These are phyloP conservation scores for Drosophila willistoni DNA, from an alignment of 1,140 invertebrate species.

Conservation along the genomic window DNA sequence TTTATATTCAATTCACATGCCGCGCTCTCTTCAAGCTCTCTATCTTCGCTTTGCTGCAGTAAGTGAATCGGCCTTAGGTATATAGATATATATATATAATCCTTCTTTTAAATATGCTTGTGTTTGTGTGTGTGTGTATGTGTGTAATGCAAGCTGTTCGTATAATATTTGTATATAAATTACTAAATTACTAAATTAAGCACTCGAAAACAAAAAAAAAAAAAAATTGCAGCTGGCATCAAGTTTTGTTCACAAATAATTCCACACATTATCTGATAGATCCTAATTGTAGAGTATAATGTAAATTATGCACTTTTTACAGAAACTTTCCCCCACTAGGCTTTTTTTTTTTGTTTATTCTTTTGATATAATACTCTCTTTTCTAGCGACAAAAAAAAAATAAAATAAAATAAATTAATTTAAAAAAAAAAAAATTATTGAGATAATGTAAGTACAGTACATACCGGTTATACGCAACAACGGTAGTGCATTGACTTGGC, in stretches of 20 bases:
- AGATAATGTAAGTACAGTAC: conserved; percentile 6
- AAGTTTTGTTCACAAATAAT: conserved; percentile 43
- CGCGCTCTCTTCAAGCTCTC: conserved; percentile 25
- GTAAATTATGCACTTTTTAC: conserved; percentile 70
- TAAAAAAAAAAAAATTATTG: background rate
- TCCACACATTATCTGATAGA: conserved; percentile 45
- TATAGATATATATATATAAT: conserved; percentile 27
- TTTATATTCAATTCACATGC: conserved; percentile 44
- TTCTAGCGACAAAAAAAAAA: conserved; percentile 21
- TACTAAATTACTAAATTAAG: conserved; percentile 73
- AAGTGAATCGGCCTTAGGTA: conserved; percentile 44
- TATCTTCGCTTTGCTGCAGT: conserved; percentile 22
- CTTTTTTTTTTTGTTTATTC: conserved; percentile 7
- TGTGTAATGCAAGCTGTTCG: conserved; percentile 55
- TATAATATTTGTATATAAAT: conserved; percentile 70
- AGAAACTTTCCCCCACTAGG: conserved; percentile 47
- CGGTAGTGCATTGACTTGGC: too few relatives aligned
- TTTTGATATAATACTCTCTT: conserved; percentile 61
- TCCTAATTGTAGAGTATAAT: conserved; percentile 27
- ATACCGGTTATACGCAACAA: too few relatives aligned
- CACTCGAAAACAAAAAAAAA: conserved; percentile 56
- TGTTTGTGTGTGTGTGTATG: conserved; percentile 38
- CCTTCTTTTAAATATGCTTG: conserved; percentile 41
- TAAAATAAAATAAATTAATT: conserved; percentile 70
- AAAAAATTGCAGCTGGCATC: conserved; percentile 61